phyloP scores from a whole-genome alignment of 2,888 invertebrate genomes.

The Rhyacophila evoluta region DNA sequence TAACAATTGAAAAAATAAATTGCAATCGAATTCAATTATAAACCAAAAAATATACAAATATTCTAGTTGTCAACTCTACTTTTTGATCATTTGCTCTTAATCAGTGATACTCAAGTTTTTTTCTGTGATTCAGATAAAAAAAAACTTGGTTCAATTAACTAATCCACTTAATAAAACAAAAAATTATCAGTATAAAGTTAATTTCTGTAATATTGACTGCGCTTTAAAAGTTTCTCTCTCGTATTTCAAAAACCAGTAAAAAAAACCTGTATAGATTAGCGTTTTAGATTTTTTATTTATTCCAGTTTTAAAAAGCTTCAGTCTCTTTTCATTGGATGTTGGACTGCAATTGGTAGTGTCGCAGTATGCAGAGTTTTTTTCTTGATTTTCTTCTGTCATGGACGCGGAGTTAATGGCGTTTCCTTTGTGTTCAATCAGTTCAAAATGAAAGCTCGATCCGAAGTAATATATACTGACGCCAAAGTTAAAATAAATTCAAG shows the following conservation, averaged over 20 bases:
- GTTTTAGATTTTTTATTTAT: background rate
- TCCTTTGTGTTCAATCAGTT: conserved; percentile 41
- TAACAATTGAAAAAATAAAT: no score
- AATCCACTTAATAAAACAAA: no score
- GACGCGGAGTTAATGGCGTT: conserved; percentile 39
- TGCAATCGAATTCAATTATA: no score
- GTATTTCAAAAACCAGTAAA: background rate
- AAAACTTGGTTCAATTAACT: no score
- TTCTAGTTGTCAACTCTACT: no score
- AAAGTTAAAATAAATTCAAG: background rate
- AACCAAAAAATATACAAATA: no score
- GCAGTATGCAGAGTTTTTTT: conserved; percentile 14
- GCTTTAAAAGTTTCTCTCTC: no score
- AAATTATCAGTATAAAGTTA: no score
- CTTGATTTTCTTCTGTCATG: conserved; percentile 11
- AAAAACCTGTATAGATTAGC: background rate
- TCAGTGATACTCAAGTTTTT: no score
- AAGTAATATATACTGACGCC: background rate
- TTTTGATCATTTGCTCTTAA: no score
- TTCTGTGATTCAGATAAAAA: no score
- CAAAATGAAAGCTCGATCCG: conserved; percentile 17
- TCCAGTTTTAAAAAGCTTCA: background rate
- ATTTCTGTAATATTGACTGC: no score
- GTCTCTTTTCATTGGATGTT: background rate
- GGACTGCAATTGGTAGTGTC: conserved; percentile 24